Evolutionary conservation across 2,113 vertebrate genomes (phyloP), one percentile per base, ranked within the genome.

Genomic region (Aphyosemion australe): DNA sequence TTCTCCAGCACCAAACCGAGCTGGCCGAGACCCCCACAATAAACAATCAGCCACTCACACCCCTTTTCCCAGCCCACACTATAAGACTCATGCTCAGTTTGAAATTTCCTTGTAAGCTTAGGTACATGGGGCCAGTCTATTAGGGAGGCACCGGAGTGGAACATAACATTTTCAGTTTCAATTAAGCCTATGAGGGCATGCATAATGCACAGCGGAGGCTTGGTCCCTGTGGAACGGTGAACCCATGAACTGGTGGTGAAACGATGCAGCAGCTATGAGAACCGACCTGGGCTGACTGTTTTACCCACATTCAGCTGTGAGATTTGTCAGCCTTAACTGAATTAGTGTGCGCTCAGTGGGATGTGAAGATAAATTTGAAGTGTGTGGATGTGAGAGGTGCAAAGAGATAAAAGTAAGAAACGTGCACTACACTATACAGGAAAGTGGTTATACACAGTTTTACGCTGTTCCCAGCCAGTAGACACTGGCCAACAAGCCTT

Each of bases 111-210:
- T 80, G 76, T 80, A 74, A 87, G 86, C 78, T 68, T 73, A 83
- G 86, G 84, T 78, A 87, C 67, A 68, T 68, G 84, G 80, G 84
- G 85, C 74, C 59, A 69, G 75, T 84, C 90, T 89, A 92, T 93
- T 93, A 93, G 83, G 57, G 68, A 78, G 47, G 82, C 86, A 74
- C 54, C 54, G 6, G 84, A 87, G 90, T 88, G 91, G 91, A 93
- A 92, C 90, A 92, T 90, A 92, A 90, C 91, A 92, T 90, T 92
- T 93, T 93, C 92, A 91, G 84, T 92, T 93, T 93, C 90, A 93
- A 92, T 93, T 93, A 92, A 88, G 78, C 84, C 87, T 87, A 82
- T 57, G 81, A 90, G 84, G 87, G 82, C 84, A 87, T 84, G 78
- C 86, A 90, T 90, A 92, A 92, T 90, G 84, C 89, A 89, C 83